phyloP scores from a whole-genome alignment of 2,113 vertebrate genomes.

The Grantiella picta region DNA sequence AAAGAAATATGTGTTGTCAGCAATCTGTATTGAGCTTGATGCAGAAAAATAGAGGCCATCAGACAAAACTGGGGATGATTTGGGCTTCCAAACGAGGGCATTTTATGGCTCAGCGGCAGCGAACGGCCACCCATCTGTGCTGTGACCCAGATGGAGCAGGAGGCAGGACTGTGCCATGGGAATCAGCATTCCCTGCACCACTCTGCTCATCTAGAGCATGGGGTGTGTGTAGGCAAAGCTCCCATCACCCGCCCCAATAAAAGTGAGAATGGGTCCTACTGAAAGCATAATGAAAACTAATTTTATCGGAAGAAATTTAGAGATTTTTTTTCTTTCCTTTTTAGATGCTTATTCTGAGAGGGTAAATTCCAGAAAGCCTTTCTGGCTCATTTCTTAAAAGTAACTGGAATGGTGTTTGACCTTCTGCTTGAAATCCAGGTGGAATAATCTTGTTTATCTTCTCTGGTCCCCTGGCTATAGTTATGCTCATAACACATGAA shows the following conservation, averaged over 20 bases:
- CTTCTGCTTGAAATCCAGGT: not conserved
- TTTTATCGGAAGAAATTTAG: not conserved
- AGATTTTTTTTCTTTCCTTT: not conserved
- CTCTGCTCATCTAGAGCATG: fast-evolving
- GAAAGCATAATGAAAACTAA: not conserved
- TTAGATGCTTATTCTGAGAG: not conserved
- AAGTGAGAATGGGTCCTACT: not conserved
- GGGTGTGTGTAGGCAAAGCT: fast-evolving
- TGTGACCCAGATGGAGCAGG: not conserved
- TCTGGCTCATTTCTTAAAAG: not conserved
- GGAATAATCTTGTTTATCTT: not conserved
- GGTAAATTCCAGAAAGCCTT: not conserved
- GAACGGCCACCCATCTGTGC: fast-evolving
- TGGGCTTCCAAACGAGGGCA: not conserved
- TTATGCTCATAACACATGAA: fast-evolving
- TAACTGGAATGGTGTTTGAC: not conserved
- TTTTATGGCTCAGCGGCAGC: fast-evolving
- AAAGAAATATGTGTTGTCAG: not conserved
- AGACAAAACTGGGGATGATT: not conserved
- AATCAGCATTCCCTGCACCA: not conserved
- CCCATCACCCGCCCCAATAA: not conserved
- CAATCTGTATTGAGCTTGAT: not conserved
- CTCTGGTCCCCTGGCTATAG: not conserved
- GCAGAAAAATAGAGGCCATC: not conserved
- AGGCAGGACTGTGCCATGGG: fast-evolving